phyloP scores from a whole-genome alignment of 2,113 vertebrate species.

The Phaethornis superciliosus region DNA sequence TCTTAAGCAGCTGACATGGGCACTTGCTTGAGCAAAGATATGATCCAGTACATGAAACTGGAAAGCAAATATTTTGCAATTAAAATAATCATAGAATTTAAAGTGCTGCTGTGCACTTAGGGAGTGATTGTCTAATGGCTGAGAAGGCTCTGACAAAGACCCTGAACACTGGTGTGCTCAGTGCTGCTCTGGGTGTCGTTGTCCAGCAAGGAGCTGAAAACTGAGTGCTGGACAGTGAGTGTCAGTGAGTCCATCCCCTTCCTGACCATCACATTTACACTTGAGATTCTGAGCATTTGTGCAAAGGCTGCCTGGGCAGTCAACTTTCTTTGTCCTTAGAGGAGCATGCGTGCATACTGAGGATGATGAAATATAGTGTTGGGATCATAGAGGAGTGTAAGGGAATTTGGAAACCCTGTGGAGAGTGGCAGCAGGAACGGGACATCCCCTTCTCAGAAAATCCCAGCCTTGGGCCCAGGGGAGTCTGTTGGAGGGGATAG shows the following conservation, averaged over 20 bases:
- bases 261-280: background rate
- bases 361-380: background rate
- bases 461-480: background rate
- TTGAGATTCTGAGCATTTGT: fast-evolving
- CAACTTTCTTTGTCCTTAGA: background rate
- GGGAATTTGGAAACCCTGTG: background rate
- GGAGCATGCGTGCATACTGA: fast-evolving
- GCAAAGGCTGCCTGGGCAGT: background rate
- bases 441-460: background rate
- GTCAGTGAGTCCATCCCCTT: background rate
- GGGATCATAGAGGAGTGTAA: background rate
- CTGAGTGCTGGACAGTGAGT: background rate
- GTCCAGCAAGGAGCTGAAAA: background rate
- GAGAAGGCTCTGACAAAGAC: background rate
- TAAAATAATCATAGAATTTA: background rate
- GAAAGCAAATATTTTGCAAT: conserved; percentile 1
- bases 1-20: background rate
- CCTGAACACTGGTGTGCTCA: fast-evolving
- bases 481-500: background rate
- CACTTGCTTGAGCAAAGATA: background rate
- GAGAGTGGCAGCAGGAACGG: background rate
- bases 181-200: background rate
- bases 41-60: background rate
- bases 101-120: background rate
- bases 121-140: background rate